Evolutionary conservation across 2,888 invertebrate species (phyloP), one percentile per base, ranked within the genome.

Genomic region (Lamproptera curius): DNA sequence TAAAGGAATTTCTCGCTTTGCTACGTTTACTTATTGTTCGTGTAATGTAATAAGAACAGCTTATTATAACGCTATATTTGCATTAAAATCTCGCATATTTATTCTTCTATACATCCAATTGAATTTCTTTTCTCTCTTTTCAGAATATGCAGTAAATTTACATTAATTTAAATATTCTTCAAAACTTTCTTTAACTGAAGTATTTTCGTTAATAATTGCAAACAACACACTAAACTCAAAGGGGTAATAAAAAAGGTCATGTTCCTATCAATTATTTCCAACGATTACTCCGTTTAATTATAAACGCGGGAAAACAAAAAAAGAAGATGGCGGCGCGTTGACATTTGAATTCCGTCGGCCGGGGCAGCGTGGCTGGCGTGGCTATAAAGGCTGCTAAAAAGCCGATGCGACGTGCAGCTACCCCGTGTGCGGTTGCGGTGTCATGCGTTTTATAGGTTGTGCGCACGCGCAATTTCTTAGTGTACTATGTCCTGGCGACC

Each of bases 391-490:
- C 43, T 44, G 36, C 43, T 44, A 49, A 49, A 44, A 44, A 49
- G 49, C n/a, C 44, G 44, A 49, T 40, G 44, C 44, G 49, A 49
- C 49, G 44, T 20, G 4, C 49, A 40, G 43, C 49, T 43, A 40
- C 44, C 44, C 44, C 38, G 35, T 49, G 49, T 40, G 43, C 43
- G 40, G 40, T 35, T 40, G 45, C 43, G 44, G 54, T 54, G 55
- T 61, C 59, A 65, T 62, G 51, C 48, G 63, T 65, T 39, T 62
- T 60, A 65, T 64, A 67, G 64, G 60, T 57, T 61, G 55, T 67
- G 72, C 64, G 66, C 67, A 58, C 63, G 68, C 64, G 67, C 68
- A 70, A 70, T 72, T 74, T 72, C 70, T 70, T 70, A 73, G 73
- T 70, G 64, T 67, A 70, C 68, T 66, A 67, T 71, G 63, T 70